phyloP scores from a whole-genome alignment of 2,888 invertebrate genomes.

The Yponomeuta evonymella region DNA sequence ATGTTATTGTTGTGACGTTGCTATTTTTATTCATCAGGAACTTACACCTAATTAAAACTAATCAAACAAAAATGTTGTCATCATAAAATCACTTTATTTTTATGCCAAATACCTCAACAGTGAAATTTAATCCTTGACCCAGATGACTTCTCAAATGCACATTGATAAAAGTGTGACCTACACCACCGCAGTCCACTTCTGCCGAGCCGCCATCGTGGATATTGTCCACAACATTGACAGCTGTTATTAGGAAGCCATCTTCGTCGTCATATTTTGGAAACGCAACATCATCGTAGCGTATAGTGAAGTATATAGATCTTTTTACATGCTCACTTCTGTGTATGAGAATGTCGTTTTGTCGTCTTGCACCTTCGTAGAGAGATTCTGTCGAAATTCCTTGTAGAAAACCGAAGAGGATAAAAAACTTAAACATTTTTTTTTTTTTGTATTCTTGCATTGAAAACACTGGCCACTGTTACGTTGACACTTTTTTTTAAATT shows the following conservation, averaged over 20 bases:
- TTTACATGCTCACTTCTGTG: slow-evolving; percentile 33
- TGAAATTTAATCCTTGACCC: slow-evolving; percentile 39
- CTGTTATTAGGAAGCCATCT: slow-evolving; percentile 30
- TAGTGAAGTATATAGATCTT: slow-evolving; percentile 28
- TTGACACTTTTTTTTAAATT: too few relatives aligned
- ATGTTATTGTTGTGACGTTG: too few relatives aligned
- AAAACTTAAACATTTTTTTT: background rate
- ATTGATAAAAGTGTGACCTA: slow-evolving; percentile 34
- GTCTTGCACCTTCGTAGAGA: slow-evolving; percentile 28
- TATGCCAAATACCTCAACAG: slow-evolving; percentile 37
- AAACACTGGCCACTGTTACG: background rate
- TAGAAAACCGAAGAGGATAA: background rate
- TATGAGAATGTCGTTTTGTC: slow-evolving; percentile 27
- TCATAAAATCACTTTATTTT: slow-evolving; percentile 17
- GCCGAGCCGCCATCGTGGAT: slow-evolving; percentile 29
- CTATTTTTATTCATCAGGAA: too few relatives aligned
- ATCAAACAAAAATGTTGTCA: background rate
- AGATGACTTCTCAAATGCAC: slow-evolving; percentile 37
- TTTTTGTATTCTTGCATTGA: background rate
- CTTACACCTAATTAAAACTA: background rate
- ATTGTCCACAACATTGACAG: slow-evolving; percentile 31
- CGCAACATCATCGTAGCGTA: slow-evolving; percentile 31
- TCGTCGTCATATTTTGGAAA: slow-evolving; percentile 38
- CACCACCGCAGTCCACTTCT: slow-evolving; percentile 38
- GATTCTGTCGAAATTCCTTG: slow-evolving; percentile 21